Conservation (phyloP, 1,140 invertebrate species). For the fruit fly (Drosophila melanogaster) region Release_6_plus_ISO1_MT NT_033779.5:5841001-5841500, state of each 20-base stretch:
- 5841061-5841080: not conserved
- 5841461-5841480: constrained; percentile 5
- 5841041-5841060: not conserved
- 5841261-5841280: not conserved
- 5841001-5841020: too few relatives aligned
- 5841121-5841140: constrained; percentile 3
- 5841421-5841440: constrained; percentile 5
- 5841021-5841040: not conserved
- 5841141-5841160: not conserved
- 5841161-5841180: constrained; percentile 7
- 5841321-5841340: not conserved
- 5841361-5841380: constrained; percentile 14
- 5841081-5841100: too few relatives aligned
- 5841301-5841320: not conserved
- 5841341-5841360: not conserved
- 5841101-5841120: not conserved
- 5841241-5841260: not conserved
- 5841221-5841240: constrained; percentile 9
- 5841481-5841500: constrained; percentile 41
- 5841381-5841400: constrained; percentile 13
- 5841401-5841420: not conserved
- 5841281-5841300: not conserved
- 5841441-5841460: constrained; percentile 25
- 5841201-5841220: constrained; percentile 38
- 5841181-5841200: constrained; percentile 44